Conservation (phyloP, 2,113 vertebrate species). For the Cyanistes caeruleus region DNA sequence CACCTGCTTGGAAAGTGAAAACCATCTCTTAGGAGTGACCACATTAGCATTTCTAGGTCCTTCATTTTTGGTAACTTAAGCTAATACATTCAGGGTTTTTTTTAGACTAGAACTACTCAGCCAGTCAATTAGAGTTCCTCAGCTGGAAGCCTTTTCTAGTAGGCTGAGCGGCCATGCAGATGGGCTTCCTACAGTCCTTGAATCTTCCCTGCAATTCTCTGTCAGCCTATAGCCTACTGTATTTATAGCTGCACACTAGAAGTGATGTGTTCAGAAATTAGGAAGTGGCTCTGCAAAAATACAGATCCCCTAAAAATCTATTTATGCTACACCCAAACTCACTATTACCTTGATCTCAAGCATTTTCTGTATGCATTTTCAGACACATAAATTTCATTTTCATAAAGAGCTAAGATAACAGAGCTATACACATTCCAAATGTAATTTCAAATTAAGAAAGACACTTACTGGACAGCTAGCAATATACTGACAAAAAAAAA, state of each 20-base stretch:
- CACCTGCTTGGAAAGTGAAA: not conserved
- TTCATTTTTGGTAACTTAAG: not conserved
- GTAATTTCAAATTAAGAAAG: not conserved
- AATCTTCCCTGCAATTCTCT: not conserved
- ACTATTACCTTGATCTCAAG: not conserved
- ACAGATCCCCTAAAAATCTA: not conserved
- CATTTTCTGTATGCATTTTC: not conserved
- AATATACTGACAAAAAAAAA: not conserved
- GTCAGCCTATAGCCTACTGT: not conserved
- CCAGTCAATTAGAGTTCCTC: not conserved
- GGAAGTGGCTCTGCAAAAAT: not conserved
- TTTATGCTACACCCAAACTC: not conserved
- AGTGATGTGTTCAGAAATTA: not conserved
- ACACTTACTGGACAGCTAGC: not conserved
- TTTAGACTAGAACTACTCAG: not conserved
- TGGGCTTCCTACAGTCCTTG: not conserved
- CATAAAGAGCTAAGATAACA: not conserved
- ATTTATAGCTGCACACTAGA: not conserved
- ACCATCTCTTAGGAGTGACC: not conserved
- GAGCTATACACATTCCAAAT: not conserved
- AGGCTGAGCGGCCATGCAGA: fast-evolving
- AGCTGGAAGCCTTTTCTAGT: not conserved
- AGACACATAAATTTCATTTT: not conserved
- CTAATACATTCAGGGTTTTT: not conserved
- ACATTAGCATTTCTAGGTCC: not conserved